Percentiles rank a stretch among this genome's conserved stretches.
Conservation (phyloP, 2,797 vertebrate species). For the Tachyglossus aculeatus region DNA sequence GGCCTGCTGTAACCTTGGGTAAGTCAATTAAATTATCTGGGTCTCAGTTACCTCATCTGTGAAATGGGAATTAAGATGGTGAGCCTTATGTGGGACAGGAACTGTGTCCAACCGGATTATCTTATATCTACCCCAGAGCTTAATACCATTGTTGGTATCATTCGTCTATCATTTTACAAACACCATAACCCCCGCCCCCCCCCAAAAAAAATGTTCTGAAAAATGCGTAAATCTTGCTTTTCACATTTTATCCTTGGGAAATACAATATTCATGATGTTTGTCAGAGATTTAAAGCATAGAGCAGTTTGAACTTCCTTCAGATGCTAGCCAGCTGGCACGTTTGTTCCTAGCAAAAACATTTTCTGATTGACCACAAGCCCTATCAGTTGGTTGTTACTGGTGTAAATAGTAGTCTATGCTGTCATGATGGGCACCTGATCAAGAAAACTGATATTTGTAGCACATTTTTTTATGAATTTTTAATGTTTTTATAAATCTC, state of each 20-base stretch:
- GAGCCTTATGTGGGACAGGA: too few relatives aligned
- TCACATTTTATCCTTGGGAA: slow-evolving; percentile 50
- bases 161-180: too few relatives aligned
- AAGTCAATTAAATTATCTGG: too few relatives aligned
- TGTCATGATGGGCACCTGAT: slow-evolving; percentile 62
- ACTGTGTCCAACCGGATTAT: too few relatives aligned
- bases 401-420: slow-evolving; percentile 58
- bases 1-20: too few relatives aligned
- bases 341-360: slow-evolving; percentile 63
- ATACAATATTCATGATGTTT: slow-evolving; percentile 36
- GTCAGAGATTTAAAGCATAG: slow-evolving; percentile 44
- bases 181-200: too few relatives aligned
- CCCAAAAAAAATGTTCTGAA: background rate
- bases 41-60: too few relatives aligned
- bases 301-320: slow-evolving; percentile 62
- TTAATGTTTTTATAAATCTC: slow-evolving; percentile 66
- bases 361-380: slow-evolving; percentile 54
- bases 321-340: slow-evolving; percentile 50
- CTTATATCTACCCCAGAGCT: too few relatives aligned
- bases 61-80: too few relatives aligned
- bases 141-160: too few relatives aligned
- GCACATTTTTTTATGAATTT: slow-evolving; percentile 66
- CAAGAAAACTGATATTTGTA: slow-evolving; percentile 60
- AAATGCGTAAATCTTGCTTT: slow-evolving; percentile 15
- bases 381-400: slow-evolving; percentile 55